Evolutionary conservation across 2,797 vertebrate species (phyloP).

Genomic region (Nyctalus aviator): DNA sequence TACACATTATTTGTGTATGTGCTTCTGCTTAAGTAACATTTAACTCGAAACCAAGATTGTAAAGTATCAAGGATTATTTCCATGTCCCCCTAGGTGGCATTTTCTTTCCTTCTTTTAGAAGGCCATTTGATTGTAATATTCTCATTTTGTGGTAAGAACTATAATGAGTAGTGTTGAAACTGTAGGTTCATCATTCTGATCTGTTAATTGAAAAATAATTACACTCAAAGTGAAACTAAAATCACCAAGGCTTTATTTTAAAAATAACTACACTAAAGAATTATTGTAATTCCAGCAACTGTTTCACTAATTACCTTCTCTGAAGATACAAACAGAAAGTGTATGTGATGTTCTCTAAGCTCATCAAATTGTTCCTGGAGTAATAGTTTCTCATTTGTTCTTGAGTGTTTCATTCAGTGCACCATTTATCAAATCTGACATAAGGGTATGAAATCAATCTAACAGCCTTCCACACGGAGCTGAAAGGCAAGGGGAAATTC

Average conservation of each 20-base stretch:
- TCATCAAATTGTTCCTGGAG: slow-evolving; percentile 56
- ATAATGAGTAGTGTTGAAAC: slow-evolving; percentile 31
- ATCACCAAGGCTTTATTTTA: slow-evolving; percentile 61
- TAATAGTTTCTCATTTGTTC: slow-evolving; percentile 58
- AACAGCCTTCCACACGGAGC: slow-evolving; percentile 23
- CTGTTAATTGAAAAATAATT: slow-evolving; percentile 78
- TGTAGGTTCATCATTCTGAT: slow-evolving; percentile 61
- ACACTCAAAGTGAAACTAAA: slow-evolving; percentile 57
- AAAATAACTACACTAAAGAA: slow-evolving; percentile 62
- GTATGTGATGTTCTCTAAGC: slow-evolving; percentile 36
- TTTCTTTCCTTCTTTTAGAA: slow-evolving; percentile 63
- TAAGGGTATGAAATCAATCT: slow-evolving; percentile 48
- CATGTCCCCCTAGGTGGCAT: slow-evolving; percentile 29
- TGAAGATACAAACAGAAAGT: slow-evolving; percentile 34
- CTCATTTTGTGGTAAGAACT: slow-evolving; percentile 54
- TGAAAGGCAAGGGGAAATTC: not conserved
- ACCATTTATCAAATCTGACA: slow-evolving; percentile 67
- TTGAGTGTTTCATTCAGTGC: slow-evolving; percentile 4
- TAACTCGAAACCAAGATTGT: slow-evolving; percentile 6
- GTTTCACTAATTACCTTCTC: slow-evolving; percentile 72
- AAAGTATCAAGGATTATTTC: slow-evolving; percentile 63
- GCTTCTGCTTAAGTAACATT: not conserved
- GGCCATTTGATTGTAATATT: slow-evolving; percentile 63
- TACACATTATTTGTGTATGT: not conserved
- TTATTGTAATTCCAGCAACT: slow-evolving; percentile 55